Base-by-base conservation (phyloP, 2,797 vertebrate genomes). In the Chloroceryle amazona region DNA sequence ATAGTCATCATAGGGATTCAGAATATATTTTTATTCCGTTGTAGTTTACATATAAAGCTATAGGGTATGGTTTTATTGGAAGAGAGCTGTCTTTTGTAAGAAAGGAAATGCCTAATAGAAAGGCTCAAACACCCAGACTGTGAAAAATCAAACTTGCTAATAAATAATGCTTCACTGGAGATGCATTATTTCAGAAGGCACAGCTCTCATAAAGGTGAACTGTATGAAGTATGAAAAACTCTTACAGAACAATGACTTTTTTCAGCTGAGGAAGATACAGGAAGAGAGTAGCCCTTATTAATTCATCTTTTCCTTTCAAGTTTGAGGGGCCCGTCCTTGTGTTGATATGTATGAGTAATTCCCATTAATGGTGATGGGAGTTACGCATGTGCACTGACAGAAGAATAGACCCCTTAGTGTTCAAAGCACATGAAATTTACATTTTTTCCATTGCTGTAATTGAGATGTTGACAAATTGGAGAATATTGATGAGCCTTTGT, bases 391-490 rank as follows among this genome's bases (percentile, higher is more conserved):
- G 98, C 97, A 97, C 95, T 98, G 98, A 97, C 97, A 98, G 94
- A 95, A 98, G 98, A 98, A 98, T 98, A 98, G 97, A 97, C 96
- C 96, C 96, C 97, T 98, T 94, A 97, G 97, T 98, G 97, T 98
- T 98, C 97, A 97, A 97, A 98, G 97, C 97, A 97, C 97, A 98
- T 93, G 97, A 98, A 98, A 98, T 98, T 98, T 98, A 98, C 97
- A 98, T 98, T 98, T 98, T 97, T 95, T 97, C 97, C 97, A 97
- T 97, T 97, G 97, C 98, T 98, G 97, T 98, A 98, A 98, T 98
- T 98, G 97, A 98, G 98, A 98, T 98, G 98, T 98, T 98, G 98
- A 98, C 98, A 98, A 98, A 98, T 98, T 98, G 98, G 96, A 98
- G 97, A 98, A 98, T 98, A 98, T 98, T 98, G 98, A 98, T 98